A percentile compares a stretch with the other conserved stretches of the same genome.
Evolutionary conservation across 1,140 invertebrate genomes (phyloP).

Genomic region (Zeugodacus cucurbitae): DNA sequence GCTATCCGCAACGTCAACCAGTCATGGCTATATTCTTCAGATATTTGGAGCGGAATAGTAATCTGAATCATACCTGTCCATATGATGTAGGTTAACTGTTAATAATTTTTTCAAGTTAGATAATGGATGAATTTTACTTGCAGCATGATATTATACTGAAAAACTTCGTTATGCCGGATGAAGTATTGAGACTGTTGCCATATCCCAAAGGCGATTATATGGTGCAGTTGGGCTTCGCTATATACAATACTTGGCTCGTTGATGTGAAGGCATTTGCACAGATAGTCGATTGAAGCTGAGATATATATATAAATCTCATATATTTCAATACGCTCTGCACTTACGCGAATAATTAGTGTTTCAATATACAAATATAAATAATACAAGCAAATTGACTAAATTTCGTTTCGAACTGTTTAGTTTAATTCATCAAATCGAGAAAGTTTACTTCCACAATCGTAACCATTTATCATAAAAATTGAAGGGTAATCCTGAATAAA

Average conservation of each 20-base stretch:
- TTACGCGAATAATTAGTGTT: too few species aligned
- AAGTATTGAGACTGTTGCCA: background rate
- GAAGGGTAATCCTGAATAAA: too few species aligned
- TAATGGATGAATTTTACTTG: background rate
- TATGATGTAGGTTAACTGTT: background rate
- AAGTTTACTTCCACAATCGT: too few species aligned
- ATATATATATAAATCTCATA: too few species aligned
- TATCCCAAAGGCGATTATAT: conserved; percentile 12
- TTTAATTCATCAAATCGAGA: too few species aligned
- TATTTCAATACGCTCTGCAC: too few species aligned
- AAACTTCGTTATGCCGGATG: background rate
- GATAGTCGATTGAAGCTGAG: background rate
- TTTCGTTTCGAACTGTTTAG: too few species aligned
- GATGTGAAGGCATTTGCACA: background rate
- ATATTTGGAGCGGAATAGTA: background rate
- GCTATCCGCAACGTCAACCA: background rate
- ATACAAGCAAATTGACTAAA: too few species aligned
- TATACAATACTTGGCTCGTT: background rate
- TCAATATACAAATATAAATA: too few species aligned
- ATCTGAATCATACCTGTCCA: background rate
- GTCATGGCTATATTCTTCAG: background rate
- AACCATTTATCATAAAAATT: too few species aligned
- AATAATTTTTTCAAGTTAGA: background rate
- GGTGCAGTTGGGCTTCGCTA: background rate
- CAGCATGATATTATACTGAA: background rate